Evolutionary conservation across 2,113 vertebrate species (phyloP), one percentile per base, ranked within the genome.

Genomic region (Spermophilus dauricus): DNA sequence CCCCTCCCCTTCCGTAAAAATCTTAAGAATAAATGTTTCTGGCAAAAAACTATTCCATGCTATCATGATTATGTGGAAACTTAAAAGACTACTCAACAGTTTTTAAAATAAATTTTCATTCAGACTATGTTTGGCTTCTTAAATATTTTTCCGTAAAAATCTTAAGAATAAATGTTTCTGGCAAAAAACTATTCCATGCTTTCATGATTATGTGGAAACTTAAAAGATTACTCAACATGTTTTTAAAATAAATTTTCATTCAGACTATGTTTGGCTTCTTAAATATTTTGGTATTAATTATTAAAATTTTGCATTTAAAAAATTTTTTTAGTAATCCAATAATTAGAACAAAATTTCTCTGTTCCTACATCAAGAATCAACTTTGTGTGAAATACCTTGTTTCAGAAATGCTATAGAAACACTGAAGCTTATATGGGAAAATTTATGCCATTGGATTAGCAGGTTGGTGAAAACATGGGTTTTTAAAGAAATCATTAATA

Each of bases 91-190:
- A 92, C 67, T 77, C 80, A 32, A 94, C 5, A 11, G 22, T 94
- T 96, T 91, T 18, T 70, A 70, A 70, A 70, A 63, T 26, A 97
- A 91, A 94, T 86, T 96, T 90, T 84, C 58, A 77, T 63, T 94
- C 48, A 96, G 67, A 86, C 9, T 42, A 91, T 24, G 22, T 82
- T 58, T 82, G 53, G 58, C 18, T 94, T 97, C 69, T 80, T 42
- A 45, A 82, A 20, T 75, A 80, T 94, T 95, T 94, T 58, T 37
- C 37, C 37, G 37, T 37, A 37, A 37, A 37, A 37, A 37, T 37
- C 37, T 37, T 94, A 96, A 97, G 42, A 97, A 96, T 97, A 95
- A 90, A 95, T 87, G 81, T 96, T 97, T 95, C 91, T 86, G 56
- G n/a, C 78, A 97, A 97, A 94, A 48, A 86, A 70, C 67, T 83